phyloP scores from a whole-genome alignment of 2,888 invertebrate genomes.

The Phyto melanocephala region DNA sequence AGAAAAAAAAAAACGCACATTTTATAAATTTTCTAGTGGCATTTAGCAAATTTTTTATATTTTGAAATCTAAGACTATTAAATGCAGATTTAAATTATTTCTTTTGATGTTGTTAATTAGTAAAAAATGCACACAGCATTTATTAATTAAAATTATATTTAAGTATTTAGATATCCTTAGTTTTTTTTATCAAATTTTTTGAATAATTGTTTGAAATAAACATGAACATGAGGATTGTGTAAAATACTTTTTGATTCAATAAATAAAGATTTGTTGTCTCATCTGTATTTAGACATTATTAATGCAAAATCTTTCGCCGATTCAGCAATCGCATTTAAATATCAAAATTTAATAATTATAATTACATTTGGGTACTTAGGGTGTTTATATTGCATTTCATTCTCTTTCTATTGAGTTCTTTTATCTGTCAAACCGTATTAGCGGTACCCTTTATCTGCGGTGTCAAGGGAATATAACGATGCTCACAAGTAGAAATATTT shows the following conservation, averaged over 20 bases:
- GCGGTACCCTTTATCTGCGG: too few species aligned
- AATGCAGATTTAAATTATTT: conserved; percentile 19
- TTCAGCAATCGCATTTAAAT: too few species aligned
- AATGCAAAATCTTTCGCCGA: too few species aligned
- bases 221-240: not conserved
- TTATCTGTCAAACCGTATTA: too few species aligned
- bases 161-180: conserved; percentile 3
- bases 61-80: not conserved
- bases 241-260: not conserved
- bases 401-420: too few species aligned
- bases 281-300: conserved; percentile 8
- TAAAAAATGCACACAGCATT: conserved; percentile 5
- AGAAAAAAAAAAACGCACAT: not conserved
- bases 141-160: conserved; percentile 26
- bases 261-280: conserved; percentile 7
- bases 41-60: conserved; percentile 6
- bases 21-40: not conserved
- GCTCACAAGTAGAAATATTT: too few species aligned
- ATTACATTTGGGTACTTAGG: too few species aligned
- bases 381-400: too few species aligned
- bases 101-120: conserved; percentile 56
- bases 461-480: too few species aligned
- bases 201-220: not conserved
- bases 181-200: not conserved
- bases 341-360: too few species aligned